Evolutionary conservation across 2,797 vertebrate species (phyloP).

Genomic region (Sebastes iracundus): DNA sequence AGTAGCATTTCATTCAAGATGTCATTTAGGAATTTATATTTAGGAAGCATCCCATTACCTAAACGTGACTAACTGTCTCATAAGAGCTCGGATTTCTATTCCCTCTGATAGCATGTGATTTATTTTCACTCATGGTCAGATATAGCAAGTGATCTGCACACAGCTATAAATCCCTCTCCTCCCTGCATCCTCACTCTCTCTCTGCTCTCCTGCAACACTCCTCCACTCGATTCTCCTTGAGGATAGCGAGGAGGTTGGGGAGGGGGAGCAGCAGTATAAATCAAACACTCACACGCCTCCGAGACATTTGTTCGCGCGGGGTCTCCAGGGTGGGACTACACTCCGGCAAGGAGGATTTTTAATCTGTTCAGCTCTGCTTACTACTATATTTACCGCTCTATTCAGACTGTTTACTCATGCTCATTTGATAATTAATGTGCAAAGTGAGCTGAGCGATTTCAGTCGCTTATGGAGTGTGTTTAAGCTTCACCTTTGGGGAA

Average conservation of each 20-base stretch:
- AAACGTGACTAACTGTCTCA: background rate
- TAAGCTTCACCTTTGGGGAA: constrained; percentile 40
- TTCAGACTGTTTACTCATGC: constrained; percentile 26
- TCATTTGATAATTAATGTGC: constrained; percentile 22
- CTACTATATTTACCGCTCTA: background rate
- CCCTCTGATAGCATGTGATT: background rate
- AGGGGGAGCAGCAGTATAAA: constrained; percentile 9
- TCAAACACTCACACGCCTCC: constrained; percentile 24
- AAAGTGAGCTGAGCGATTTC: background rate
- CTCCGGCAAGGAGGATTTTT: background rate
- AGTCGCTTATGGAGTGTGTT: constrained; percentile 18
- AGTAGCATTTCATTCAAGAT: background rate
- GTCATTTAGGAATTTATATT: background rate
- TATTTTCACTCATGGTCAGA: constrained; percentile 8
- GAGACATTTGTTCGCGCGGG: constrained; percentile 23
- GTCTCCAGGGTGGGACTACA: constrained; percentile 16
- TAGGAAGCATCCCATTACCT: background rate
- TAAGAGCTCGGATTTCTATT: background rate
- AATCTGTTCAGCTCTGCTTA: constrained; percentile 13
- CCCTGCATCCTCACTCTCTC: background rate
- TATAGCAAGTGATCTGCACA: background rate
- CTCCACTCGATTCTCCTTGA: constrained; percentile 16
- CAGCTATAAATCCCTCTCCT: constrained; percentile 2
- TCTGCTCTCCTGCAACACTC: constrained; percentile 3
- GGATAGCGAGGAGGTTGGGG: background rate